A percentile compares a stretch with the other conserved stretches of the same genome.
These are phyloP conservation scores for Rotaria sp. DNA, from an alignment of 2,888 invertebrate species.

Conservation along the genomic window DNA sequence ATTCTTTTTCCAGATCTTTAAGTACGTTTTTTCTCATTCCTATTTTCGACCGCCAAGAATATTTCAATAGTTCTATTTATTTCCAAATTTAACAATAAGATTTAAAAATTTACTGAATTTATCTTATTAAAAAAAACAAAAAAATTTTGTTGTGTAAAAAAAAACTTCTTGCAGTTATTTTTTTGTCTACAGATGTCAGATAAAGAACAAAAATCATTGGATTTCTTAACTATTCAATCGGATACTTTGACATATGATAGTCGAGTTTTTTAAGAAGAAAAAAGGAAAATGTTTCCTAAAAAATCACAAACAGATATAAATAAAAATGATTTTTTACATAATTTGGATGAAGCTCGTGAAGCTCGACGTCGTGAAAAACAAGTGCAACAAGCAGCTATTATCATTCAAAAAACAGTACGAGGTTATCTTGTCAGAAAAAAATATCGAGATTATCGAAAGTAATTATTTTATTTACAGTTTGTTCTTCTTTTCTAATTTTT, in stretches of 20 bases:
- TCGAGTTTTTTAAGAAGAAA: too few relatives aligned
- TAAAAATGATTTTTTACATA: slow-evolving; percentile 8
- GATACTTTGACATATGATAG: neutral
- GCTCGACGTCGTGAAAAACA: slow-evolving; percentile 1
- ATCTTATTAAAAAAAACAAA: too few relatives aligned
- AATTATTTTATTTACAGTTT: neutral
- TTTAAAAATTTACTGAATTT: too few relatives aligned
- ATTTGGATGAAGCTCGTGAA: slow-evolving; percentile 19
- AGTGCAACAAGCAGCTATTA: neutral
- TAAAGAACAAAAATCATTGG: neutral
- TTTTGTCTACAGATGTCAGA: neutral
- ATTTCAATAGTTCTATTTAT: too few relatives aligned
- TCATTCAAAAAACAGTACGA: neutral
- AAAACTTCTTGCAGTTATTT: too few relatives aligned
- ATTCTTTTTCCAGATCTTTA: too few relatives aligned
- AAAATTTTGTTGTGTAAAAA: too few relatives aligned
- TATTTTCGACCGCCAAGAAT: too few relatives aligned
- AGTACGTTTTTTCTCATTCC: too few relatives aligned
- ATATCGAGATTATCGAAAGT: neutral
- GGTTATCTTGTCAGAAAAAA: slow-evolving; percentile 17
- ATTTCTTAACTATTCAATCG: neutral
- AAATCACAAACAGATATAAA: neutral
- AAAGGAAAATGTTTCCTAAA: neutral
- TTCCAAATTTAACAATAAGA: too few relatives aligned
- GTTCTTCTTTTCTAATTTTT: neutral